Evolutionary conservation across 2,888 invertebrate genomes (phyloP).

Genomic region (Meloe dianella): DNA sequence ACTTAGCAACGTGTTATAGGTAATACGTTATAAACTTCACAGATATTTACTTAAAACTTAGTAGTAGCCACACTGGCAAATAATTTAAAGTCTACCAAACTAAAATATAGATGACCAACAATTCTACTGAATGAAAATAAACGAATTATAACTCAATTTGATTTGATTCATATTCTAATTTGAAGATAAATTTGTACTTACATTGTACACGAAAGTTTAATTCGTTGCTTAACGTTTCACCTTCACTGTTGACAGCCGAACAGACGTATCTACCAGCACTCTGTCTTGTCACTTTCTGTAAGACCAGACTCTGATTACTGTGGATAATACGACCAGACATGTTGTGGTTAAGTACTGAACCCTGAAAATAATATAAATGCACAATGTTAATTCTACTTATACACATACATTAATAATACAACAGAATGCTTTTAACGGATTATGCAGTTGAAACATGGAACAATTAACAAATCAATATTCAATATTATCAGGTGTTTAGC

Average conservation of each 20-base stretch:
- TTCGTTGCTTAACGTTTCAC: slow-evolving; percentile 86
- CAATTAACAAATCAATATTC: slow-evolving; percentile 23
- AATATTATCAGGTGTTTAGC: neutral
- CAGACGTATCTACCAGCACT: slow-evolving; percentile 88
- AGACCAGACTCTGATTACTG: slow-evolving; percentile 89
- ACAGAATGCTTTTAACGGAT: slow-evolving; percentile 43
- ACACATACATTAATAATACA: slow-evolving; percentile 32
- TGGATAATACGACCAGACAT: slow-evolving; percentile 86
- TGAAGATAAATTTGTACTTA: slow-evolving; percentile 65
- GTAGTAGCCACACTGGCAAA: neutral
- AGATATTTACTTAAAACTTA: neutral
- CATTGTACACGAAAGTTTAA: slow-evolving; percentile 86
- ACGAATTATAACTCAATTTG: no score
- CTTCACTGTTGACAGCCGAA: slow-evolving; percentile 86
- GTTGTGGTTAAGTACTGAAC: slow-evolving; percentile 80
- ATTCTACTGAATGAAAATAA: no score
- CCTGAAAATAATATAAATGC: slow-evolving; percentile 64
- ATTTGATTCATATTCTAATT: no score
- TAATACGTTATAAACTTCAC: neutral
- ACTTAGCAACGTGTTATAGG: neutral
- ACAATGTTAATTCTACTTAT: slow-evolving; percentile 26
- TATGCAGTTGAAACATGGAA: slow-evolving; percentile 16
- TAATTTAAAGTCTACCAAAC: neutral
- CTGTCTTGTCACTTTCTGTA: slow-evolving; percentile 86
- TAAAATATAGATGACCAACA: neutral